Conservation (phyloP, 2,113 vertebrate species). For the Hiodon alosoides region DNA sequence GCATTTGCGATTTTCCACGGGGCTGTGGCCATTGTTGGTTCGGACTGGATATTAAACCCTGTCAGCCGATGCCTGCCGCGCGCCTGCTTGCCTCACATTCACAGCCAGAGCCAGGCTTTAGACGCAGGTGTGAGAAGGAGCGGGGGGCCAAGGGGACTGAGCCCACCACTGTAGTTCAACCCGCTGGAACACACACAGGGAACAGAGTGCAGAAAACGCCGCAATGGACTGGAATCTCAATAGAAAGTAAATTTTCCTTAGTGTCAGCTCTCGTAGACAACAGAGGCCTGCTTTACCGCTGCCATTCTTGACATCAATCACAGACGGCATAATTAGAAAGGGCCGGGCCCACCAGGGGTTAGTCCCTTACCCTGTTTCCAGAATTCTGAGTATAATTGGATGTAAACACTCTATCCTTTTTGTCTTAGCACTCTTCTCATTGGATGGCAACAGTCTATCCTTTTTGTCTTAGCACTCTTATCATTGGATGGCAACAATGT, state of each 20-base stretch:
- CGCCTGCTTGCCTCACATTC: not conserved
- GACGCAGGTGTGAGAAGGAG: not conserved
- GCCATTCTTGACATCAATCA: conserved; percentile 13
- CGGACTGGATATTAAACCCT: not conserved
- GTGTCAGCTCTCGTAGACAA: conserved; percentile 6
- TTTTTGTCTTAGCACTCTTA: too few relatives aligned
- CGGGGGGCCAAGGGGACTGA: too few relatives aligned
- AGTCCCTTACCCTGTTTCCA: not conserved
- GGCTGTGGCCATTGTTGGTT: not conserved
- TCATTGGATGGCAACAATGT: too few relatives aligned
- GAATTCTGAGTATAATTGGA: not conserved
- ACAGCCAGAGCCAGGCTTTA: too few relatives aligned
- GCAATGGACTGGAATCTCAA: conserved; percentile 1
- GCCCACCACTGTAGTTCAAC: too few relatives aligned
- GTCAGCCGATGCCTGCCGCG: not conserved
- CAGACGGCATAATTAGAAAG: conserved; percentile 2
- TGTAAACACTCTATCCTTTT: too few relatives aligned
- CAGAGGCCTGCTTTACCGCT: conserved; percentile 5
- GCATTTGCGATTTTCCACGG: not conserved
- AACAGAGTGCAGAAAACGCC: not conserved
- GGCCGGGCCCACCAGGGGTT: not conserved
- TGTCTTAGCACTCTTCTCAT: too few relatives aligned
- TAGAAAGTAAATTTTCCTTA: not conserved
- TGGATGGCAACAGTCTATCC: too few relatives aligned
- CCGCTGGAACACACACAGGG: not conserved